phyloP scores from a whole-genome alignment of 2,797 vertebrate genomes.

The Pangasius djambal region DNA sequence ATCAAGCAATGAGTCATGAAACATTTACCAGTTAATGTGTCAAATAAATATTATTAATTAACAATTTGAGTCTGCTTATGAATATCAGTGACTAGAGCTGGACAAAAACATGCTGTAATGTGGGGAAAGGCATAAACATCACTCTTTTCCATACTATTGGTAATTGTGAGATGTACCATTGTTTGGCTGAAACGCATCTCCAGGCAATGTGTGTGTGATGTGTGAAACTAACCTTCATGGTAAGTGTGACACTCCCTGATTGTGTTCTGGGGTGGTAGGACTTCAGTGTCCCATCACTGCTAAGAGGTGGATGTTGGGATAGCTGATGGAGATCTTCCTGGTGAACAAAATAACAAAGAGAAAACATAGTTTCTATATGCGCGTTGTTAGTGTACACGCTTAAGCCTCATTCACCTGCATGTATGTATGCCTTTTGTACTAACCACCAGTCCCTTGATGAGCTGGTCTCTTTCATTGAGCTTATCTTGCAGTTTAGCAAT shows the following conservation, averaged over 20 bases:
- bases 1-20: neutral
- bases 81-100: neutral
- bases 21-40: neutral
- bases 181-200: neutral
- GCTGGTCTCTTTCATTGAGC: slow-evolving; percentile 86
- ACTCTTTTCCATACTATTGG: neutral
- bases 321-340: slow-evolving; percentile 89
- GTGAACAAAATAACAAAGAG: slow-evolving; percentile 5
- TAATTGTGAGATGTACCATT: neutral
- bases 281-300: slow-evolving; percentile 78
- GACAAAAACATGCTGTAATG: neutral
- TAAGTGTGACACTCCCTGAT: slow-evolving; percentile 81
- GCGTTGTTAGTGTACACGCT: neutral
- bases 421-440: slow-evolving; percentile 59
- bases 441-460: slow-evolving; percentile 89
- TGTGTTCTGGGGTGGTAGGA: slow-evolving; percentile 85
- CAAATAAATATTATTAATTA: neutral
- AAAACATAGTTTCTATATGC: neutral
- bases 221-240: slow-evolving; percentile 81
- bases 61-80: neutral
- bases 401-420: neutral
- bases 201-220: neutral
- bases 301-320: slow-evolving; percentile 80
- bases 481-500: slow-evolving; percentile 86
- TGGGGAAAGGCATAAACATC: neutral